phyloP scores from a whole-genome alignment of 2,888 invertebrate genomes.

The Leucoma salicis region DNA sequence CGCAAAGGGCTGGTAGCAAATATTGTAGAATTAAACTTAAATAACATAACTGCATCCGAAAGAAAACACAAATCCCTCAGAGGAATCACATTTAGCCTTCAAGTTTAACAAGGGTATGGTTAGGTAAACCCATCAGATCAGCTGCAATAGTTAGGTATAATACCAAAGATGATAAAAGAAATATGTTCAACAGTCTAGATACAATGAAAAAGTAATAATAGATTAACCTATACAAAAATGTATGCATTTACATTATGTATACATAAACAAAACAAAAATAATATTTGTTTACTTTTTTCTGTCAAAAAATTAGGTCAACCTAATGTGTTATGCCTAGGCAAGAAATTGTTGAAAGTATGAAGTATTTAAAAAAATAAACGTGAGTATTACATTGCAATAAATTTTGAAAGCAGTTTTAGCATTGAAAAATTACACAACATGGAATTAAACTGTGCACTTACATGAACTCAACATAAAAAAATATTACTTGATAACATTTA shows the following conservation, averaged over 20 bases:
- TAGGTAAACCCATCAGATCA: too few relatives aligned
- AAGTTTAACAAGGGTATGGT: too few relatives aligned
- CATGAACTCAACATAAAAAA: constrained; percentile 67
- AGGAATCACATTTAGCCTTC: too few relatives aligned
- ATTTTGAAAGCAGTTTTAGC: not conserved
- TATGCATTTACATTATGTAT: not conserved
- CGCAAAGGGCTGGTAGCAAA: too few relatives aligned
- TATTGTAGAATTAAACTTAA: too few relatives aligned
- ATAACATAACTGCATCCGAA: too few relatives aligned
- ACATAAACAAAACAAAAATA: constrained; percentile 13
- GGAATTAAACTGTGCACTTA: constrained; percentile 47
- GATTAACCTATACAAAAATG: not conserved
- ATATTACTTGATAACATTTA: constrained; percentile 43
- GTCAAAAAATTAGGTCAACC: constrained; percentile 16
- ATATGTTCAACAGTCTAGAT: not conserved
- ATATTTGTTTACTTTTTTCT: constrained; percentile 36
- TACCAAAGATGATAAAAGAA: too few relatives aligned
- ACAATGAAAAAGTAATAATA: too few relatives aligned
- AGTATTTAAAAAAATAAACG: not conserved
- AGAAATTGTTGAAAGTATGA: not conserved
- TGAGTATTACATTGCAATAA: not conserved
- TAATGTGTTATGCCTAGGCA: constrained; percentile 3
- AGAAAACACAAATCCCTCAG: too few relatives aligned
- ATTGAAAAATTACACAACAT: constrained; percentile 7
- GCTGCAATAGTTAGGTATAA: too few relatives aligned